phyloP scores from a whole-genome alignment of 2,888 invertebrate genomes.

The Campoplex nolae region DNA sequence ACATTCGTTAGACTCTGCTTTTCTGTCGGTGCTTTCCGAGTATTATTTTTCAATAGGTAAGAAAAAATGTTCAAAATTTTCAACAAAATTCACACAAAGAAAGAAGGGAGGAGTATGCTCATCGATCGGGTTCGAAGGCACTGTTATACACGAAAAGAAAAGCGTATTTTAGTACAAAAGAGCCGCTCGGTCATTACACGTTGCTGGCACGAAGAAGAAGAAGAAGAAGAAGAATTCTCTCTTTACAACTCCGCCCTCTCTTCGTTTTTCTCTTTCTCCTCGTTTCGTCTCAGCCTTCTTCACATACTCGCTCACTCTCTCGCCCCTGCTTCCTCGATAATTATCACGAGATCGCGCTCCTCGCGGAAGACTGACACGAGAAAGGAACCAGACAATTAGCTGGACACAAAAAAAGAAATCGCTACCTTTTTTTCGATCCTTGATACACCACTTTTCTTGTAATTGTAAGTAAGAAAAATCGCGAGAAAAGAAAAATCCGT shows the following conservation, averaged over 20 bases:
- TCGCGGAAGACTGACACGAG: slow-evolving; percentile 65
- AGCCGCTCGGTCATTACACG: slow-evolving; percentile 75
- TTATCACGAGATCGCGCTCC: slow-evolving; percentile 63
- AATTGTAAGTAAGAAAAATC: slow-evolving; percentile 23
- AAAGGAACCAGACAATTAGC: slow-evolving; percentile 66
- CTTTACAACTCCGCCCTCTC: slow-evolving; percentile 35
- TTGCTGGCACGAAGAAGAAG: slow-evolving; percentile 59
- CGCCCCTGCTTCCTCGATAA: slow-evolving; percentile 50
- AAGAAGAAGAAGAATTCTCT: slow-evolving; percentile 59
- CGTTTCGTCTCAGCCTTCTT: slow-evolving; percentile 18
- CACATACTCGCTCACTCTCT: slow-evolving; percentile 19
- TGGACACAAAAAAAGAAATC: slow-evolving; percentile 63
- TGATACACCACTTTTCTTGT: slow-evolving; percentile 4
- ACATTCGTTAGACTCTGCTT: background rate
- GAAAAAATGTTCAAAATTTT: background rate
- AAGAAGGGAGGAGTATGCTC: background rate
- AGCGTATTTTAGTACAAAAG: slow-evolving; percentile 71
- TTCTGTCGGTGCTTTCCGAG: background rate
- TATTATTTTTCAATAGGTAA: background rate
- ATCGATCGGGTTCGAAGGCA: slow-evolving; percentile 47
- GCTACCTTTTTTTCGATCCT: slow-evolving; percentile 39
- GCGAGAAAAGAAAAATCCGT: slow-evolving; percentile 4
- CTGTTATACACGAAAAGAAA: slow-evolving; percentile 55
- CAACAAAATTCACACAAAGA: slow-evolving; percentile 16
- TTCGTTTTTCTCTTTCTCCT: slow-evolving; percentile 19